Evolutionary conservation across 2,113 vertebrate genomes (phyloP).

Genomic region (Nanorana parkeri): DNA sequence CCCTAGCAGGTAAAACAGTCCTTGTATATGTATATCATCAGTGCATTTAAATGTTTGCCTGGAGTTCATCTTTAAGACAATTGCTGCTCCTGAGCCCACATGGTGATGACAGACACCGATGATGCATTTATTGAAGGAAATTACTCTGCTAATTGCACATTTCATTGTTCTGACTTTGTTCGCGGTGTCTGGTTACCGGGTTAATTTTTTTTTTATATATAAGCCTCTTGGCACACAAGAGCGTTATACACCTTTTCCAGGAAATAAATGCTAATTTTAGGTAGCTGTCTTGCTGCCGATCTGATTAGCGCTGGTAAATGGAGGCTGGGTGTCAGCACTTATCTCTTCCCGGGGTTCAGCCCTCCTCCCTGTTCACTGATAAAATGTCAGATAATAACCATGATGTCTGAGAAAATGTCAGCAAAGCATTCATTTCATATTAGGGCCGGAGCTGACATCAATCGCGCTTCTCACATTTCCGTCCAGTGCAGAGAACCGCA

Average conservation of each 20-base stretch:
- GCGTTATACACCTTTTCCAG: conserved; percentile 48
- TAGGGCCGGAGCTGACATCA: background rate
- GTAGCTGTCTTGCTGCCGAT: conserved; percentile 23
- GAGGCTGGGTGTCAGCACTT: conserved; percentile 36
- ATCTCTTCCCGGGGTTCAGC: conserved; percentile 10
- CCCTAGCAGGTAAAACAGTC: too few species aligned
- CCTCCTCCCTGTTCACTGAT: conserved; percentile 10
- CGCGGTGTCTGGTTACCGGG: background rate
- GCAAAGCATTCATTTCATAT: background rate
- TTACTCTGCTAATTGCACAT: background rate
- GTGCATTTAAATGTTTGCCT: too few species aligned
- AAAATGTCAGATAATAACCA: conserved; percentile 7
- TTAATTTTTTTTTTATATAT: too few species aligned
- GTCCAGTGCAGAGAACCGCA: too few species aligned
- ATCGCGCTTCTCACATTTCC: background rate
- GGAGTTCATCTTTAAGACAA: too few species aligned
- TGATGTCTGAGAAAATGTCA: background rate
- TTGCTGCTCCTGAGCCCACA: too few species aligned
- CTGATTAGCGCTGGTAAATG: conserved; percentile 37
- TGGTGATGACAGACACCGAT: too few species aligned
- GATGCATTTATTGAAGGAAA: background rate
- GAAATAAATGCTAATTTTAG: conserved; percentile 52
- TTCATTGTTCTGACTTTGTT: conserved; percentile 23
- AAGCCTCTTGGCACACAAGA: conserved; percentile 39
- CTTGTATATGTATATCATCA: too few species aligned